Evolutionary conservation across 2,113 vertebrate species (phyloP).

Genomic region (Neomonachus schauinslandi): DNA sequence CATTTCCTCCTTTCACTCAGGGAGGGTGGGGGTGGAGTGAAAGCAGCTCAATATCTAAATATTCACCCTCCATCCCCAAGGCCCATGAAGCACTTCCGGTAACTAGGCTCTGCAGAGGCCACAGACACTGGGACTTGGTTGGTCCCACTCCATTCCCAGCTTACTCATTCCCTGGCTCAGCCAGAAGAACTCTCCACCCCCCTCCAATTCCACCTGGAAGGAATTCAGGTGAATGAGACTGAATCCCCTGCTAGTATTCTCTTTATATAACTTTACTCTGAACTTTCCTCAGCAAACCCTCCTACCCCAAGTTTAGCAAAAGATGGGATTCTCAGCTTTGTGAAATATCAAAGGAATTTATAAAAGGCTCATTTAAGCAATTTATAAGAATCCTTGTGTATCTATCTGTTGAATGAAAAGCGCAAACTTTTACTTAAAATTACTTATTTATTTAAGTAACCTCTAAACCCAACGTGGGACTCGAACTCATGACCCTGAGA

Average conservation of each 20-base stretch:
- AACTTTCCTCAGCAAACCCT: slow-evolving; percentile 5
- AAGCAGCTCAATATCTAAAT: not conserved
- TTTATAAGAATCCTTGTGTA: not conserved
- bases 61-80: not conserved
- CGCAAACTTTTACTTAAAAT: not conserved
- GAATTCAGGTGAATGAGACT: slow-evolving; percentile 7
- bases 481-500: not conserved
- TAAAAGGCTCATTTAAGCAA: not conserved
- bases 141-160: not conserved
- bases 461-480: not conserved
- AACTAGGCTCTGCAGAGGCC: not conserved
- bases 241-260: not conserved
- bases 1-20: not conserved
- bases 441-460: not conserved
- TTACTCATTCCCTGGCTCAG: not conserved
- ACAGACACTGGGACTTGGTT: not conserved
- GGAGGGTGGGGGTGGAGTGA: not conserved
- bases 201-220: slow-evolving; percentile 60
- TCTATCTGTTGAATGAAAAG: not conserved
- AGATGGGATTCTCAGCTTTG: not conserved
- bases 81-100: not conserved
- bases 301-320: not conserved
- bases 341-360: not conserved
- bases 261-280: not conserved
- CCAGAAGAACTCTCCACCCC: not conserved